A percentile compares a stretch with the other conserved stretches of the same genome.
phyloP scores from a whole-genome alignment of 2,888 invertebrate species.

The Andrena flavipes region DNA sequence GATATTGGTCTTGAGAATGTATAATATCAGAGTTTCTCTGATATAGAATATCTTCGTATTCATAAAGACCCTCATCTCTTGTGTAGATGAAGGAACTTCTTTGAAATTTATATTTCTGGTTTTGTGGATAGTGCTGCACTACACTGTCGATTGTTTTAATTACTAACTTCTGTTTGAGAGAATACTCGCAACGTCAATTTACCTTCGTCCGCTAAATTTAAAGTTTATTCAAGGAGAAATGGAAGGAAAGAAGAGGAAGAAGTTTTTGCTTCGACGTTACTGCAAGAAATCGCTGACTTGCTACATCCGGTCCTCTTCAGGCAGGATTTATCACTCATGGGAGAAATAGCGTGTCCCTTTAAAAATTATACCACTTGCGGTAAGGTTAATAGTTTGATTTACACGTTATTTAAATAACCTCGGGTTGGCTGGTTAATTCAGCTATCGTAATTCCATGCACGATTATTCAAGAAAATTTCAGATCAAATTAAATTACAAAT shows the following conservation, averaged over 20 bases:
- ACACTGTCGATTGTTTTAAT: not conserved
- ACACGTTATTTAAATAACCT: not conserved
- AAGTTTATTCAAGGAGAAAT: conserved; percentile 40
- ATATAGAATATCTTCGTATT: too few relatives aligned
- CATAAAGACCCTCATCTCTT: too few relatives aligned
- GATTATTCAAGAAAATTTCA: not conserved
- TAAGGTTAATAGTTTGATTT: not conserved
- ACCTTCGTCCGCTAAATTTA: conserved; percentile 22
- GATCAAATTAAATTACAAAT: not conserved
- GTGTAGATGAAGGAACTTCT: too few relatives aligned
- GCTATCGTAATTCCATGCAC: not conserved
- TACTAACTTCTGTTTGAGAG: not conserved
- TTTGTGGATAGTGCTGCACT: not conserved
- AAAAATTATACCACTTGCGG: conserved; percentile 48
- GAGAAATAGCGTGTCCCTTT: conserved; percentile 33
- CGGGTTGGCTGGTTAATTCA: too few relatives aligned
- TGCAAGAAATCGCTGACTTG: conserved; percentile 71
- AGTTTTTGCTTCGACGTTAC: conserved; percentile 61
- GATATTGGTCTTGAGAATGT: too few relatives aligned
- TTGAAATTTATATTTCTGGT: not conserved
- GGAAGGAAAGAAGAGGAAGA: conserved; percentile 29
- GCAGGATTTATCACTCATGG: conserved; percentile 55
- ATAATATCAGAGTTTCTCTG: too few relatives aligned
- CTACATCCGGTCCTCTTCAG: conserved; percentile 48
- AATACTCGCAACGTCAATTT: conserved; percentile 20